Percentiles rank a stretch among this genome's conserved stretches.
Evolutionary conservation across 2,888 invertebrate genomes (phyloP).

Genomic region (Trichogramma dendrolimi): DNA sequence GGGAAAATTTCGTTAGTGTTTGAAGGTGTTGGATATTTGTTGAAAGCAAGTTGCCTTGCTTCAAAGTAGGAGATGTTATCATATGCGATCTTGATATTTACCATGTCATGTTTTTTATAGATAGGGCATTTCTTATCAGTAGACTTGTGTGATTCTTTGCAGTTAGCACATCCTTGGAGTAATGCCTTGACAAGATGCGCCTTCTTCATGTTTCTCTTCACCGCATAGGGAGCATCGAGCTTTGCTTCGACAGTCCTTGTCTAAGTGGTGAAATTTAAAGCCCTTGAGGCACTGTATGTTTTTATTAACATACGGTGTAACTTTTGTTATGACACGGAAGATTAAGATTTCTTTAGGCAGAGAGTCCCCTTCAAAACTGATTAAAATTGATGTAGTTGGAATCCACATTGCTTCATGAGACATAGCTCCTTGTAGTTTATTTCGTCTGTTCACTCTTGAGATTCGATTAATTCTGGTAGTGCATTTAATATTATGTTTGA

Average conservation of each 20-base stretch:
- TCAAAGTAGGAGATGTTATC: conserved; percentile 19
- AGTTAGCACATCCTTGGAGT: conserved; percentile 18
- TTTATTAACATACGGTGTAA: neutral
- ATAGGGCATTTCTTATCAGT: conserved; percentile 2
- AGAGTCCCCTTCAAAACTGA: neutral
- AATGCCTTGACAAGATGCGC: neutral
- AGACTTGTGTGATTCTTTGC: conserved; percentile 12
- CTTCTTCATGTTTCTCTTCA: neutral
- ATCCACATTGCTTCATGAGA: neutral
- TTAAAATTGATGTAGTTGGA: conserved; percentile 3
- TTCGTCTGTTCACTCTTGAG: neutral
- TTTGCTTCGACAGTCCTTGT: neutral
- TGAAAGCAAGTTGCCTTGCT: conserved; percentile 9
- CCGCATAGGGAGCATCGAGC: conserved; percentile 4
- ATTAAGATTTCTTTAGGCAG: neutral
- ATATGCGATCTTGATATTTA: conserved; percentile 16
- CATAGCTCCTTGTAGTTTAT: neutral
- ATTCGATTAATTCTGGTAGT: neutral
- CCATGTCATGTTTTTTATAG: conserved; percentile 3
- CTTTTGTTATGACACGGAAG: neutral
- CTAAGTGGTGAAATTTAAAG: conserved; percentile 5
- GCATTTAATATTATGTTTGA: neutral
- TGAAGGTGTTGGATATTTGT: neutral
- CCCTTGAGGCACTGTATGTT: neutral
- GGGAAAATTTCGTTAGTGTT: conserved; percentile 17